A percentile compares a stretch with the other conserved stretches of the same genome.
These are phyloP conservation scores for Drosophila mimica DNA, from an alignment of 2,888 invertebrate genomes.

Conservation along the genomic window DNA sequence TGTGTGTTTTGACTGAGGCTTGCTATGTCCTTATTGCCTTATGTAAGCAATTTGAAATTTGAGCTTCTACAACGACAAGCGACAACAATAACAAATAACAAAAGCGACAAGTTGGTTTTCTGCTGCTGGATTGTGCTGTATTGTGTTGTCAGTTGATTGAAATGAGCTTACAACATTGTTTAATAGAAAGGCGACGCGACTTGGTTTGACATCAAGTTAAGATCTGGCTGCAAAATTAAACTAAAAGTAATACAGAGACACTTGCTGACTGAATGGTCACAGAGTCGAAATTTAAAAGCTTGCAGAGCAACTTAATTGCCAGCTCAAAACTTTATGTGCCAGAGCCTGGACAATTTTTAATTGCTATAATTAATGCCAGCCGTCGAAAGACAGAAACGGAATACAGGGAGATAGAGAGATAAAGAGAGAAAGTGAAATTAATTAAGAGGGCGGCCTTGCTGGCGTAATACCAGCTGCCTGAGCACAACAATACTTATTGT, in stretches of 20 bases:
- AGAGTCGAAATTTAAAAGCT: conserved; percentile 41
- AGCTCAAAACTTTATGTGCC: conserved; percentile 25
- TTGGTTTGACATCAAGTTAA: conserved; percentile 56
- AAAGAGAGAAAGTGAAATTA: background rate
- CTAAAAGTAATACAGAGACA: background rate
- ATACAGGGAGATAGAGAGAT: background rate
- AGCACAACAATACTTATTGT: conserved; percentile 4
- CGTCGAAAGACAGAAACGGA: background rate
- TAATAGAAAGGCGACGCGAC: conserved; percentile 19
- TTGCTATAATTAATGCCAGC: conserved; percentile 75
- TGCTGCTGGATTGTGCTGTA: conserved; percentile 44
- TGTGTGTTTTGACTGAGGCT: conserved; percentile 46
- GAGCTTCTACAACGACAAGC: conserved; percentile 56
- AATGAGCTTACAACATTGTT: conserved; percentile 68
- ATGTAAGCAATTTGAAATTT: conserved; percentile 80
- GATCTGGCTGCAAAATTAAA: conserved; percentile 25
- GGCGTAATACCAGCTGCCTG: conserved; percentile 42
- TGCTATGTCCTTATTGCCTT: conserved; percentile 70
- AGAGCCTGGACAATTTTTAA: conserved; percentile 61
- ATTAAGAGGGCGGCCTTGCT: conserved; percentile 12
- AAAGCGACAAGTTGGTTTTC: conserved; percentile 41
- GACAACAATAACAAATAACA: conserved; percentile 26
- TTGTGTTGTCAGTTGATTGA: conserved; percentile 56
- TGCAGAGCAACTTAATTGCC: conserved; percentile 44
- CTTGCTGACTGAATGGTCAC: conserved; percentile 25